Percentiles rank a stretch among this genome's conserved stretches.
Evolutionary conservation across 2,888 invertebrate species (phyloP).

Genomic region (Platycheirus albimanus): DNA sequence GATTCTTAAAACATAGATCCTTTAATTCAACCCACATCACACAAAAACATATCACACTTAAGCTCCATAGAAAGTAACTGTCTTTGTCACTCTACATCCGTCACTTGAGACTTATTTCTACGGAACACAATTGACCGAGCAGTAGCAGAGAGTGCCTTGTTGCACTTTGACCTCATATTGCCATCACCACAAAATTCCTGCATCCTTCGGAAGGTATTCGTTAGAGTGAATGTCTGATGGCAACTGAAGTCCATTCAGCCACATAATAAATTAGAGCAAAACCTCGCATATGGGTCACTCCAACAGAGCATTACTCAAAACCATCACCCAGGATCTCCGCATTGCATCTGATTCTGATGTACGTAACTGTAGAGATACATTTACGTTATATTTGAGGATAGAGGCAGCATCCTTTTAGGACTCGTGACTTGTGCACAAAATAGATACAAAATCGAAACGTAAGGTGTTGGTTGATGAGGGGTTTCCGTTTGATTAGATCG

Average conservation of each 20-base stretch:
- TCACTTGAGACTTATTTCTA: slow-evolving; percentile 42
- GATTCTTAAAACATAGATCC: too few relatives aligned
- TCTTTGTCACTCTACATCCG: slow-evolving; percentile 21
- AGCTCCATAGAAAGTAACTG: too few relatives aligned
- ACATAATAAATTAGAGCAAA: slow-evolving; percentile 50
- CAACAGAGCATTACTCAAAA: slow-evolving; percentile 36
- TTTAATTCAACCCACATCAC: too few relatives aligned
- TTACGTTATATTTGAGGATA: too few relatives aligned
- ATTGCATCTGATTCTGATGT: neutral
- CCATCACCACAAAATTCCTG: slow-evolving; percentile 38
- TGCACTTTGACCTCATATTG: slow-evolving; percentile 36
- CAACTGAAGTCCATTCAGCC: slow-evolving; percentile 40
- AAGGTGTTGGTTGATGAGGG: slow-evolving; percentile 21
- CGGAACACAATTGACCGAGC: slow-evolving; percentile 39
- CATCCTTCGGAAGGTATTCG: slow-evolving; percentile 13
- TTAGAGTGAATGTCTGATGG: slow-evolving; percentile 34
- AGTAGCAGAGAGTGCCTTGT: slow-evolving; percentile 32
- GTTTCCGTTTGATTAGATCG: slow-evolving; percentile 20
- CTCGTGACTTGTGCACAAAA: too few relatives aligned
- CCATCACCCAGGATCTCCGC: neutral
- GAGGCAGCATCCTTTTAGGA: too few relatives aligned
- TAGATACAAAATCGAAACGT: too few relatives aligned
- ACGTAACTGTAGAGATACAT: too few relatives aligned
- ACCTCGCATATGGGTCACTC: slow-evolving; percentile 52
- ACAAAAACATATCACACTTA: too few relatives aligned